A percentile compares a stretch with the other conserved stretches of the same genome.
Conservation (phyloP, 2,888 invertebrate species). For the Latrodectus elegans region DNA sequence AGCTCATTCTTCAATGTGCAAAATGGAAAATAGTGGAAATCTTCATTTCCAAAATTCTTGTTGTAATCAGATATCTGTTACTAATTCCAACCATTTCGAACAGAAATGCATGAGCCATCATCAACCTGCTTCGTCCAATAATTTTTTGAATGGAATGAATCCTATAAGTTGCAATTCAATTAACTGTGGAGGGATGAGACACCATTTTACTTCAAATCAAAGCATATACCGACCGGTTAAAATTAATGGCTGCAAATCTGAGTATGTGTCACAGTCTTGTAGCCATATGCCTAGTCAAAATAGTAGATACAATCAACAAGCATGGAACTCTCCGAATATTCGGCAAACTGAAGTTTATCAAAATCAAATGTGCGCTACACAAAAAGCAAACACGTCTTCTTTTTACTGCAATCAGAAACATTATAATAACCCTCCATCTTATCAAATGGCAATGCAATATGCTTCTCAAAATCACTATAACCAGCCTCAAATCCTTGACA, state of each 20-base stretch:
- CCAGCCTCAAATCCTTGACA: constrained; percentile 16
- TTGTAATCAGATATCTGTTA: constrained; percentile 20
- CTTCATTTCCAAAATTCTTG: constrained; percentile 37
- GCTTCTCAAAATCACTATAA: constrained; percentile 17
- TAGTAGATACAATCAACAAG: constrained; percentile 18
- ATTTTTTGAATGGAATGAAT: constrained; percentile 4
- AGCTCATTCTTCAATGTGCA: constrained; percentile 24
- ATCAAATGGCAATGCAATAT: constrained; percentile 40
- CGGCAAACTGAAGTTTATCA: constrained; percentile 14
- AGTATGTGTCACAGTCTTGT: constrained; percentile 42
- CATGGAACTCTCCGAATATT: constrained; percentile 39
- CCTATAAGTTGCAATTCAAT: constrained; percentile 9
- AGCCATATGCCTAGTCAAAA: constrained; percentile 47
- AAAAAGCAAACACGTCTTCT: constrained; percentile 8
- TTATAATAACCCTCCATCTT: constrained; percentile 41
- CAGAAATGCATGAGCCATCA: constrained; percentile 27
- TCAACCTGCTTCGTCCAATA: constrained; percentile 6
- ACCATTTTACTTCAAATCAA: constrained; percentile 38
- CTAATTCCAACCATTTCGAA: constrained; percentile 19
- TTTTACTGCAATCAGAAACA: constrained; percentile 52
- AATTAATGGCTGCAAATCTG: constrained; percentile 39
- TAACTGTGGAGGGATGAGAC: constrained; percentile 19
- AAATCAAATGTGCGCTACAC: constrained; percentile 31
- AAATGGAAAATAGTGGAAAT: constrained; percentile 35
- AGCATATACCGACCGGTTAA: constrained; percentile 7